Evolutionary conservation across 2,113 vertebrate species (phyloP), one percentile per base, ranked within the genome.

Genomic region (Ibidorhyncha struthersii): DNA sequence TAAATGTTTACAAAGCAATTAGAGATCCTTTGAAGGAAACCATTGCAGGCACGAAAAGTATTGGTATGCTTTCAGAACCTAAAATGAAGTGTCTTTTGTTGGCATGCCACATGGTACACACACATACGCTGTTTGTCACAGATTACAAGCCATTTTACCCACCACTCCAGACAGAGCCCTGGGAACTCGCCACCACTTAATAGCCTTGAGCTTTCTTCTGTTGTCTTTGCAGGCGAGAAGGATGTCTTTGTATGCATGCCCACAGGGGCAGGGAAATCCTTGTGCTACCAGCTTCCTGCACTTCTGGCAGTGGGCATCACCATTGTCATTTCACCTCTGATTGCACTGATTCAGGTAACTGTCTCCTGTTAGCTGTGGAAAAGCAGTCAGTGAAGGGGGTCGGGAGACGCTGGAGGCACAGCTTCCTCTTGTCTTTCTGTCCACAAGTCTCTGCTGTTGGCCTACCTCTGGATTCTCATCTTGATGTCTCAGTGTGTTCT

Each of bases 161-260:
- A 50, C 9, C 23, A 22, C 27, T 83, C 69, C 65, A 80, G 72
- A 23, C 49, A 49, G 14, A 88, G 83, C 76, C 29, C 53, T 34
- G 45, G 41, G 78, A 83, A 34, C 47, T 79, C 41, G 1, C n/a
- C 26, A 32, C 59, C 38, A 40, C 72, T 86, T 52, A 8, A 79
- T 25, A 73, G 63, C 76, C 52, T 91, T 97, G 86, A 97, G 93
- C 84, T 88, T 70, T 97, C 43, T 93, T 77, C 90, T 97, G 50
- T 95, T 98, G 36, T 97, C 78, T 98, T 98, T 97, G 80, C 97
- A 99, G 99, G 99, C 15, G 98, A 99, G 96, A 98, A 97, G 94
- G 99, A 99, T 97, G 99, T 99, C 84, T 99, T 99, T 97, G 99
- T 99, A 36, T 99, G 99, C 96, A 99, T 99, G 99, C 99, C 99